A percentile compares a stretch with the other conserved stretches of the same genome.
Conservation (phyloP, 2,113 vertebrate genomes). For the Lycocorax pyrrhopterus region DNA sequence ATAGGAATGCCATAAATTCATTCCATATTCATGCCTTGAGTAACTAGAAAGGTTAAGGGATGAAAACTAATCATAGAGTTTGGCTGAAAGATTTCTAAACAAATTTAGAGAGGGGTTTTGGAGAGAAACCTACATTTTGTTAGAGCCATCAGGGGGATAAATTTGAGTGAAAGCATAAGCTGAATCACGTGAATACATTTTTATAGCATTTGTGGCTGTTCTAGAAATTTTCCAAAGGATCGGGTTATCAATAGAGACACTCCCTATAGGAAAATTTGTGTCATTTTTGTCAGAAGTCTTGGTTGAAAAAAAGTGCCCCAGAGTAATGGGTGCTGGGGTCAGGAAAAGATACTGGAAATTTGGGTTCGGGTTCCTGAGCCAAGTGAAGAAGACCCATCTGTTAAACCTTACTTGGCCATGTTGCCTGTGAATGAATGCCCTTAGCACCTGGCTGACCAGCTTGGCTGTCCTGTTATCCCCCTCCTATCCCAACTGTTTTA, state of each 20-base stretch:
- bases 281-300: neutral
- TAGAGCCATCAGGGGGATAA: slow-evolving; percentile 11
- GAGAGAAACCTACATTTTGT: slow-evolving; percentile 21
- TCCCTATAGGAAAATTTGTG: neutral
- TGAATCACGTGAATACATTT: neutral
- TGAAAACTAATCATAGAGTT: neutral
- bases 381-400: neutral
- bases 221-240: neutral
- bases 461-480: neutral
- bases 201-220: neutral
- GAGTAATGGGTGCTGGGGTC: neutral
- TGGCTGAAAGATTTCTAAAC: slow-evolving; percentile 19
- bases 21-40: slow-evolving; percentile 1
- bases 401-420: neutral
- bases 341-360: neutral
- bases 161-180: neutral
- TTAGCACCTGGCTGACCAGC: neutral
- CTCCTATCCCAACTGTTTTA: neutral
- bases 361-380: neutral
- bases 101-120: neutral
- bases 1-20: neutral
- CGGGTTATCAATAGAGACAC: neutral
- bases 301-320: neutral
- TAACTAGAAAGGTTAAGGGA: slow-evolving; percentile 6
- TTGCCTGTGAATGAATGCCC: neutral